Base-by-base conservation (phyloP, 1,140 invertebrate genomes). In the Drosophila ercepeae region DNA sequence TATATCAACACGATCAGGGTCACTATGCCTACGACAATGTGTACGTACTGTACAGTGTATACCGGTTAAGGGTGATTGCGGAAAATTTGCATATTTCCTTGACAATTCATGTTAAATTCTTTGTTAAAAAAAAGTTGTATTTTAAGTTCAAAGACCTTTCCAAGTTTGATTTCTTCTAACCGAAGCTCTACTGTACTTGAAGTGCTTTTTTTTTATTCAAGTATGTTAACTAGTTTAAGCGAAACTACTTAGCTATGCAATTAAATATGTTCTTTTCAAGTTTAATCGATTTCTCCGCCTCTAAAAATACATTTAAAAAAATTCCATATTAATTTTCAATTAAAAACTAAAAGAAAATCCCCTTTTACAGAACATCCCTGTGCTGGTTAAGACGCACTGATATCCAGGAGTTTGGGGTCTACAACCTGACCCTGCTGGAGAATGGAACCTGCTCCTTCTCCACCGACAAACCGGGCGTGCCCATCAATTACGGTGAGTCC, bases 331-430 rank as follows among this genome's bases (percentile, higher is more conserved):
- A 13, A 0, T 39, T n/a, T 39, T 1, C 6, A 9, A 14, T 2
- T 7, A 32, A 32, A 32, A 11, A 32, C 11, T 32, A n/a, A 11
- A 3, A 11, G 4, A 32, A 11, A 32, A 32, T 32, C 16, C 6
- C 39, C 32, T 5, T 2, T 13, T n/a, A 4, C 34, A 86, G 82
- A 23, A 55, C 77, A 8, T 54, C 82, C 3, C 44, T 89, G 55
- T 91, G 70, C 48, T 93, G 21, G 63, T 92, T 57, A 94, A 95
- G 86, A 93, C 95, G 77, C 59, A 95, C 8, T 75, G 91, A 94
- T 42, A 82, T 96, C 61, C 94, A 94, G 9, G 93, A 96, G 91
- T 96, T 95, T 81, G 96, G 96, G 4, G 93, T 96, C 44, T 97
- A 97, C 73, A 93, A 94, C 51, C 84, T 96, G 18, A 93, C 92